Base-by-base conservation (phyloP, 2,113 vertebrate genomes). In the Glaucomys volans region DNA sequence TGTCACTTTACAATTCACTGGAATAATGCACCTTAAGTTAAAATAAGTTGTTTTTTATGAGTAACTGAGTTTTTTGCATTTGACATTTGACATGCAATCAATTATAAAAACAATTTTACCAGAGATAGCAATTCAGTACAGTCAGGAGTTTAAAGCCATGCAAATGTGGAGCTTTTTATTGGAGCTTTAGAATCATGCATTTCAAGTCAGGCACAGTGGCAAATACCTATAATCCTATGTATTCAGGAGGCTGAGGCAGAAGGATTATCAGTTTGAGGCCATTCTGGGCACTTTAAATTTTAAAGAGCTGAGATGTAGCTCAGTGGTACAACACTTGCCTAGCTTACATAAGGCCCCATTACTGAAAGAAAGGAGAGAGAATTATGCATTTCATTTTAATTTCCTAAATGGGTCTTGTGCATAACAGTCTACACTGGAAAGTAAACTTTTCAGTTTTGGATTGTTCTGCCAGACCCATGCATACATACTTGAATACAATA, bases 361-460 rank as follows among this genome's bases (percentile, higher is more conserved):
- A 26, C 22, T 59, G 24, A 59, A 59, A 59, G 57, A 24, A 26
- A 26, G 9, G 20, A 10, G 57, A 26, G 57, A 26, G 7, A 94
- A 91, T 94, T 94, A 93, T 69, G 10, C 40, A 88, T 94, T 95
- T 97, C 47, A 95, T 74, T 96, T 94, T 96, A 94, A 90, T 90
- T 92, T 96, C 87, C 67, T 96, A 86, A 91, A 93, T 77, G n/a
- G 76, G 44, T 57, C 67, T 28, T 85, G 62, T 89, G 14, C 50
- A 79, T 71, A 37, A 71, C 69, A 93, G 79, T 75, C 74, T 62
- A 94, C 8, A 89, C 26, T 93, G 37, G 79, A 84, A 89, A 93
- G 69, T 62, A 85, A 95, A 83, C 18, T 74, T 86, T 93, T 95
- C 35, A 79, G 17, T 28, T 91, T 95, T 26, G 12, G 1, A 20